phyloP scores from a whole-genome alignment of 2,797 vertebrate genomes.

The Glossophaga mutica region DNA sequence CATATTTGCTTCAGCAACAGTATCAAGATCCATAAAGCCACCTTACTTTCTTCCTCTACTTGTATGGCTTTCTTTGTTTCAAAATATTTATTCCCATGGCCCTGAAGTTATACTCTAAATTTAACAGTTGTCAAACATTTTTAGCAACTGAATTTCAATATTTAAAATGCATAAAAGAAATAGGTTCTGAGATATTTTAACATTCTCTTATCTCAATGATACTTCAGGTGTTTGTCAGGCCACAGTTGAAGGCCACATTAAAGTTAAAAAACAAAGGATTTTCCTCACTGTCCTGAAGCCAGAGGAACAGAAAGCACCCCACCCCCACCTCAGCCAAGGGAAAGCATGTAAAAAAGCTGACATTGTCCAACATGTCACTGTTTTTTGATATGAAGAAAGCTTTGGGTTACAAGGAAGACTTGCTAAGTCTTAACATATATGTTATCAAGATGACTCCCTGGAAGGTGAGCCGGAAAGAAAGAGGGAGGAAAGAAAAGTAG shows the following conservation, averaged over 20 bases:
- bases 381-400: not conserved
- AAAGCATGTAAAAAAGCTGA: not conserved
- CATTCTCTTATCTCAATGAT: not conserved
- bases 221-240: not conserved
- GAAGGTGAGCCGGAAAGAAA: not conserved
- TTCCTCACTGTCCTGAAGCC: not conserved
- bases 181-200: not conserved
- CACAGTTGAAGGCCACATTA: not conserved
- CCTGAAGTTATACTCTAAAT: not conserved
- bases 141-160: constrained; percentile 8
- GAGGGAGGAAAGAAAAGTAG: not conserved
- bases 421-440: not conserved
- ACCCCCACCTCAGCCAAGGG: not conserved
- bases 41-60: not conserved
- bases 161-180: not conserved
- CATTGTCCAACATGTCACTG: not conserved
- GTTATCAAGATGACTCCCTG: not conserved
- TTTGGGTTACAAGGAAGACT: not conserved
- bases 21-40: not conserved
- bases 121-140: not conserved
- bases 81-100: constrained; percentile 11
- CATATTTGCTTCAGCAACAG: not conserved
- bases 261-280: not conserved
- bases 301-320: not conserved
- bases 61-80: not conserved